These are phyloP conservation scores for Stomorhina lunata DNA, from an alignment of 2,888 invertebrate genomes.

Conservation along the genomic window DNA sequence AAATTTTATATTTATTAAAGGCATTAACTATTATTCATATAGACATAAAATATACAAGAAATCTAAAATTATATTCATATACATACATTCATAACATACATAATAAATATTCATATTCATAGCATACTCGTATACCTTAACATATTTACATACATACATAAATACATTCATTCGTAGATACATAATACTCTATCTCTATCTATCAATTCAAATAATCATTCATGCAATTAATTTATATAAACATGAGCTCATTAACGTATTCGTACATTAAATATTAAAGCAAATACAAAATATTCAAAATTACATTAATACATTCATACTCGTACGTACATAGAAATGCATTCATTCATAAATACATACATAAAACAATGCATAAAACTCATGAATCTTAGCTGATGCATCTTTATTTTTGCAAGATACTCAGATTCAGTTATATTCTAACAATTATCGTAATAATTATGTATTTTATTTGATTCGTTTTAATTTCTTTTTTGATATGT, in stretches of 20 bases:
- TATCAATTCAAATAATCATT: slow-evolving; percentile 29
- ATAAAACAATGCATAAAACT: background rate
- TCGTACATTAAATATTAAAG: background rate
- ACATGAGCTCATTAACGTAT: background rate
- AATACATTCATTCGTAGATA: slow-evolving; percentile 8
- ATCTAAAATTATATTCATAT: too few relatives aligned
- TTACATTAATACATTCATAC: background rate
- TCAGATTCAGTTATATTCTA: background rate
- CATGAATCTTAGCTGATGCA: slow-evolving; percentile 4
- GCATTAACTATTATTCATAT: too few relatives aligned
- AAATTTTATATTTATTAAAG: too few relatives aligned
- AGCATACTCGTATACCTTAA: slow-evolving; percentile 30
- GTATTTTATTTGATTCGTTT: slow-evolving; percentile 20
- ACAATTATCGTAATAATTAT: slow-evolving; percentile 10
- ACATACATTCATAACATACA: slow-evolving; percentile 44
- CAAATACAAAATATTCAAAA: too few relatives aligned
- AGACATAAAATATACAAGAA: too few relatives aligned
- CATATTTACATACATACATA: slow-evolving; percentile 35
- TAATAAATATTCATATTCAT: slow-evolving; percentile 21
- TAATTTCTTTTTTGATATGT: slow-evolving; percentile 49
- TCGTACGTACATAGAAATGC: too few relatives aligned
- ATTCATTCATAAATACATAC: background rate
- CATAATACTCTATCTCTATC: background rate
- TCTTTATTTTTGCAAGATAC: background rate
- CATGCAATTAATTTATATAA: slow-evolving; percentile 32